Evolutionary conservation across 2,888 invertebrate genomes (phyloP).

Genomic region (Chymomyza amoena): DNA sequence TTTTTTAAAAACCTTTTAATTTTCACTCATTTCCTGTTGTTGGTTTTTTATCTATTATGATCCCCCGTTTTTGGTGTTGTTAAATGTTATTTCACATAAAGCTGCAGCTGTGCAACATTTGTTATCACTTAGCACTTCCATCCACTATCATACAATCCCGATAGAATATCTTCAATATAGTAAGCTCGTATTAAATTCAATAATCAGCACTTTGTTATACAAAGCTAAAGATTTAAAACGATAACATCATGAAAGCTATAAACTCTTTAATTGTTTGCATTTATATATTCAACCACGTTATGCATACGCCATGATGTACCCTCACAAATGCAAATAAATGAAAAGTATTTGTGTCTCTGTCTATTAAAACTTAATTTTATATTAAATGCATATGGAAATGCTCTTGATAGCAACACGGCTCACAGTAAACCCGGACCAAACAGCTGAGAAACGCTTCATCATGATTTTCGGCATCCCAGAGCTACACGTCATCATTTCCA

Average conservation of each 20-base stretch:
- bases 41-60: constrained; percentile 9
- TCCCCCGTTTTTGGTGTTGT: constrained; percentile 42
- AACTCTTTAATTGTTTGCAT: background rate
- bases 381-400: background rate
- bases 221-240: too few relatives aligned
- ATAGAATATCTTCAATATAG: too few relatives aligned
- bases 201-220: too few relatives aligned
- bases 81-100: constrained; percentile 20
- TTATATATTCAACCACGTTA: background rate
- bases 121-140: too few relatives aligned
- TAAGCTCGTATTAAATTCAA: too few relatives aligned
- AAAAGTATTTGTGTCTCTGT: constrained; percentile 4
- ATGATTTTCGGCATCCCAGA: constrained; percentile 17
- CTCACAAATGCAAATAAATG: background rate
- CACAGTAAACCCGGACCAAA: constrained; percentile 3
- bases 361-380: constrained; percentile 43
- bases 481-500: constrained; percentile 59
- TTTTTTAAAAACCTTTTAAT: constrained; percentile 9
- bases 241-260: background rate
- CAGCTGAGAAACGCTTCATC: constrained; percentile 46
- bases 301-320: background rate
- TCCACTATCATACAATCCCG: too few relatives aligned
- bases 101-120: background rate
- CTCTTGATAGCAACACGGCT: constrained; percentile 17
- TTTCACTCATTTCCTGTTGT: constrained; percentile 35